Base-by-base conservation (phyloP, 2,113 vertebrate genomes). In the Paracanthobrama guichenoti region DNA sequence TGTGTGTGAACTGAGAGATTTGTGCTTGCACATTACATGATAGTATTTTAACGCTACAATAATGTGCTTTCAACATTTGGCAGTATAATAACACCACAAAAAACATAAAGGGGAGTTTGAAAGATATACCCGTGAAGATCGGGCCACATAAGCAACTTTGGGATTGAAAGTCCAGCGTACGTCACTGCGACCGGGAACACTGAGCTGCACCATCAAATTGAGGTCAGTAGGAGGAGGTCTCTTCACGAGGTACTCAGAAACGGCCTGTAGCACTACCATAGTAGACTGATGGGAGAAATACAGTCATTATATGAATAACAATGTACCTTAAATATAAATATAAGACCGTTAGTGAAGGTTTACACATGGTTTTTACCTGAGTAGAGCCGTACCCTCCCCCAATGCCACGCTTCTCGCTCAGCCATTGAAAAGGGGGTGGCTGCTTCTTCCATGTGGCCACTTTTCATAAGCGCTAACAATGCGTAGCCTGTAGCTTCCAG, bases 401-500 rank as follows among this genome's bases (percentile, higher is more conserved):
- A 35, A 85, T 84, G 66, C 89, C 83, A 7, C 93, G 81, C 44
- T 92, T 89, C 79, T 90, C 88, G 84, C 93, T 92, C 6, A 95
- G 90, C 94, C 95, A 95, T 26, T 93, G 86, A 87, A n/a, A 92
- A 93, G 0, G 92, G 87, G 4, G 39, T 71, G 0, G 85, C 78
- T 0, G 94, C 94, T 12, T 92, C 91, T 3, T 86, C 81, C 84
- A 91, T 81, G 7, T 0, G 89, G 31, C 86, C 86, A 42, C 92
- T 22, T 64, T 92, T 89, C 48, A 95, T 44, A 60, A 95, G 89
- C 14, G 94, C 91, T 74, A 94, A 87, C 75, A 95, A 89, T 0
- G 92, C 94, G 0, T 94, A 96, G 79, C 94, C 94, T 0, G 94
- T 95, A 12, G 92, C 94, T 89, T 95, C 94, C 57, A 93, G 71